phyloP scores from a whole-genome alignment of 2,888 invertebrate genomes.

The Ectobius pallidus region DNA sequence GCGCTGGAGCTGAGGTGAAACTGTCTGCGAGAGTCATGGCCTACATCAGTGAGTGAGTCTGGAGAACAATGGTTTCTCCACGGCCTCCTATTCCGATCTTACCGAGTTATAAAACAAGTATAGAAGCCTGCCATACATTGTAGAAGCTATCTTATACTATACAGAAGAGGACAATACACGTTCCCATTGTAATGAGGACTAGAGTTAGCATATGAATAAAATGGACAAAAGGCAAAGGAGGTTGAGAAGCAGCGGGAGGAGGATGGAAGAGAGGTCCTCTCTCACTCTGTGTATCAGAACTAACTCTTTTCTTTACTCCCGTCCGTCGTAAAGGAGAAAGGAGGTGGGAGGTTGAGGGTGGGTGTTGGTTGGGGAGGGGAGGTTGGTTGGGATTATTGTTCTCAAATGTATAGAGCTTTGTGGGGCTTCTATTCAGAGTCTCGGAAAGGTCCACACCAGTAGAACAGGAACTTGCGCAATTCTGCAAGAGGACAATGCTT shows the following conservation, averaged over 20 bases:
- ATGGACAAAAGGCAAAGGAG: constrained; percentile 44
- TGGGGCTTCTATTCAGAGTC: constrained; percentile 43
- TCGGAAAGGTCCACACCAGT: constrained; percentile 39
- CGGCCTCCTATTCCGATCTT: constrained; percentile 31
- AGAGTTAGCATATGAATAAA: constrained; percentile 46
- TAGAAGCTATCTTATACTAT: constrained; percentile 28
- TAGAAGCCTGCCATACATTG: constrained; percentile 39
- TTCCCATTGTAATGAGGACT: constrained; percentile 45
- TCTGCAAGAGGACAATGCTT: constrained; percentile 41
- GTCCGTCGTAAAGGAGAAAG: constrained; percentile 36
- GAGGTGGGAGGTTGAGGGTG: constrained; percentile 20
- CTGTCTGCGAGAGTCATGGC: constrained; percentile 19
- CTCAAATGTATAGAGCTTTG: constrained; percentile 45
- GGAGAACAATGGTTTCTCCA: constrained; percentile 27
- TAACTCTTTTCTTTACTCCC: constrained; percentile 45
- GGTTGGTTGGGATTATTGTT: constrained; percentile 42
- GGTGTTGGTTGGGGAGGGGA: not conserved
- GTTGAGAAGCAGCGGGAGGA: constrained; percentile 29
- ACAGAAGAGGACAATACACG: constrained; percentile 43
- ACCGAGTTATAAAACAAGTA: constrained; percentile 40
- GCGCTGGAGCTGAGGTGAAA: constrained; percentile 1
- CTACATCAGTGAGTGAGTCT: constrained; percentile 8
- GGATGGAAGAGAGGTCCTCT: constrained; percentile 21
- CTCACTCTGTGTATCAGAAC: constrained; percentile 44
- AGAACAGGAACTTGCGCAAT: constrained; percentile 38